A percentile compares a stretch with the other conserved stretches of the same genome.
Conservation (phyloP, 2,113 vertebrate species). For the Oreotrochilus melanogaster region DNA sequence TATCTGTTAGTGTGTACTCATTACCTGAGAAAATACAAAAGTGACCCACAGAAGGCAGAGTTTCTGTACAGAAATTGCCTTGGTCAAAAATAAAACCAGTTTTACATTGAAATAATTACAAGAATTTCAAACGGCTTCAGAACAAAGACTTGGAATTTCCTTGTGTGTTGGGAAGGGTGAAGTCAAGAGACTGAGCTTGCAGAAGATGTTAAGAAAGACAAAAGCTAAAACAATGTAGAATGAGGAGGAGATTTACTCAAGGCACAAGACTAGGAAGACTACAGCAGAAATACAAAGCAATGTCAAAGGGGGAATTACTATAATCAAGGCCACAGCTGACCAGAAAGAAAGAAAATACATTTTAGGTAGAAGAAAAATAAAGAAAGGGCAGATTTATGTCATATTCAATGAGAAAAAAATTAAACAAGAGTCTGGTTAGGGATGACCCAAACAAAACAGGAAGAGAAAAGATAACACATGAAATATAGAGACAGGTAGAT, state of each 20-base stretch:
- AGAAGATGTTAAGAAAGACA: not conserved
- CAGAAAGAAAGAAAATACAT: not conserved
- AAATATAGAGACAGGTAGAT: not conserved
- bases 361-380: not conserved
- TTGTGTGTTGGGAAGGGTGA: not conserved
- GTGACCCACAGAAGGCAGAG: not conserved
- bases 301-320: not conserved
- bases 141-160: not conserved
- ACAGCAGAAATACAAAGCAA: not conserved
- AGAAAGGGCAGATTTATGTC: not conserved
- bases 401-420: not conserved
- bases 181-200: not conserved
- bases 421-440: not conserved
- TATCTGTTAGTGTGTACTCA: not conserved
- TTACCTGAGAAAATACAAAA: fast-evolving
- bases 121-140: not conserved
- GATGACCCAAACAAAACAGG: not conserved
- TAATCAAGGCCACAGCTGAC: not conserved
- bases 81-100: not conserved
- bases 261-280: not conserved
- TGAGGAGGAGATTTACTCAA: not conserved
- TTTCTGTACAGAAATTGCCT: not conserved
- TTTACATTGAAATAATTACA: not conserved
- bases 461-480: not conserved
- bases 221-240: not conserved